Evolutionary conservation across 2,797 vertebrate genomes (phyloP).

Genomic region (Fistularia commersonii): DNA sequence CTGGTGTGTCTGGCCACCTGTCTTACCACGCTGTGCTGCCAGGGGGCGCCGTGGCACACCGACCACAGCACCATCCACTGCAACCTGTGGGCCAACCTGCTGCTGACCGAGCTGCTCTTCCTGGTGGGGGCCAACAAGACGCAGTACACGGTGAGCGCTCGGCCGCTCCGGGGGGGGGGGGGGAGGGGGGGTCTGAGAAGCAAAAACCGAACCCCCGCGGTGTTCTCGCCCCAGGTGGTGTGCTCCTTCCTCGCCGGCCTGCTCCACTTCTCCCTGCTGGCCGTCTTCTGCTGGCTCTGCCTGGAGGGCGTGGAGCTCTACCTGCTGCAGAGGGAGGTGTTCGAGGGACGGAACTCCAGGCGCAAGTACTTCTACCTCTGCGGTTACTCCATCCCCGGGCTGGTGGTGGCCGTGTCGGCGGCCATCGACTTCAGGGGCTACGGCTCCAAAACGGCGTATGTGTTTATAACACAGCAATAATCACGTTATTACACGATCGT

Average conservation of each 20-base stretch:
- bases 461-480: conserved; percentile 35
- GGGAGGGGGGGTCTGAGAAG: no score
- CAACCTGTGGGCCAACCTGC: conserved; percentile 92
- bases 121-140: conserved; percentile 89
- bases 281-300: conserved; percentile 93
- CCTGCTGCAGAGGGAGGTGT: conserved; percentile 88
- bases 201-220: no score
- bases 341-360: conserved; percentile 87
- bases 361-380: conserved; percentile 89
- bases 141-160: conserved; percentile 80
- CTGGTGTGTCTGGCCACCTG: conserved; percentile 89
- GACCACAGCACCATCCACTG: conserved; percentile 94
- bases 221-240: conserved; percentile 70
- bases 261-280: conserved; percentile 90
- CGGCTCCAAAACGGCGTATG: conserved; percentile 65
- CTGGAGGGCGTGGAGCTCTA: conserved; percentile 90
- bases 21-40: conserved; percentile 90
- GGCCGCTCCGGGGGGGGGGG: no score
- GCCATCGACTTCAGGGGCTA: conserved; percentile 93
- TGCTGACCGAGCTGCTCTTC: conserved; percentile 88
- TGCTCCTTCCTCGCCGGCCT: conserved; percentile 88
- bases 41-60: conserved; percentile 84
- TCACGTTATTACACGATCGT: background rate
- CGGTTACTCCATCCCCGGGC: conserved; percentile 86
- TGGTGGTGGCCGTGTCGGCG: conserved; percentile 88